Percentiles rank a stretch among this genome's conserved stretches.
phyloP scores from a whole-genome alignment of 2,888 invertebrate species.

The Falcaria lacertinaria region DNA sequence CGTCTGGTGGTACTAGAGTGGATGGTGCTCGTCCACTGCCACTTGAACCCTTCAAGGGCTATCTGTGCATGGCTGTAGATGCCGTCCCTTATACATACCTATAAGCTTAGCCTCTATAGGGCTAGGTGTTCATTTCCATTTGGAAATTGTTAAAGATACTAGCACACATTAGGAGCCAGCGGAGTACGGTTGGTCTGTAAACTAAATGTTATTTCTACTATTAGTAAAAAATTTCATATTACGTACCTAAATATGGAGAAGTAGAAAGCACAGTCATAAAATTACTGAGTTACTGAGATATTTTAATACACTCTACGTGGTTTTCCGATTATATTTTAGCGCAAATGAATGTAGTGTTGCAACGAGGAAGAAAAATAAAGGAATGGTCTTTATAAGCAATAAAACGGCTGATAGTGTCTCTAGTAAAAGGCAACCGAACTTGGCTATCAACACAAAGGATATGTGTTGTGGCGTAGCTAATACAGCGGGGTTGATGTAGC shows the following conservation, averaged over 20 bases:
- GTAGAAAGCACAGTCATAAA: no score
- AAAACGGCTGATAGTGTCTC: slow-evolving; percentile 8
- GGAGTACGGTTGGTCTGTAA: no score
- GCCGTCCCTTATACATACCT: slow-evolving; percentile 4
- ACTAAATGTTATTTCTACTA: no score
- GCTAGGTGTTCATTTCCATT: background rate
- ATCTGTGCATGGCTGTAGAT: slow-evolving; percentile 47
- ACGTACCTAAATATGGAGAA: no score
- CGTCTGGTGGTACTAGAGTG: slow-evolving; percentile 44
- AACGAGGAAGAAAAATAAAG: no score
- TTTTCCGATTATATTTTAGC: no score
- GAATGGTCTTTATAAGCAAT: slow-evolving; percentile 3
- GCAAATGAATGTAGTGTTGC: no score
- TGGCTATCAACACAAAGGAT: slow-evolving; percentile 30
- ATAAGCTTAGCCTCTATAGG: slow-evolving; percentile 1
- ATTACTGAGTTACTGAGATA: no score
- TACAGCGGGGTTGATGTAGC: slow-evolving; percentile 48
- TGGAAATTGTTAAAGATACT: no score
- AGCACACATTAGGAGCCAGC: no score
- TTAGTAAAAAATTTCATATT: no score
- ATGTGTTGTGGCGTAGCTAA: slow-evolving; percentile 45
- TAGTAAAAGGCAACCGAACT: slow-evolving; percentile 38
- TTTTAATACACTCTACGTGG: no score
- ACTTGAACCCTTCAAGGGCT: slow-evolving; percentile 55
- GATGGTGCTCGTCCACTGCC: slow-evolving; percentile 45